Base-by-base conservation (phyloP, 2,888 invertebrate genomes). In the Orthosia gothica region DNA sequence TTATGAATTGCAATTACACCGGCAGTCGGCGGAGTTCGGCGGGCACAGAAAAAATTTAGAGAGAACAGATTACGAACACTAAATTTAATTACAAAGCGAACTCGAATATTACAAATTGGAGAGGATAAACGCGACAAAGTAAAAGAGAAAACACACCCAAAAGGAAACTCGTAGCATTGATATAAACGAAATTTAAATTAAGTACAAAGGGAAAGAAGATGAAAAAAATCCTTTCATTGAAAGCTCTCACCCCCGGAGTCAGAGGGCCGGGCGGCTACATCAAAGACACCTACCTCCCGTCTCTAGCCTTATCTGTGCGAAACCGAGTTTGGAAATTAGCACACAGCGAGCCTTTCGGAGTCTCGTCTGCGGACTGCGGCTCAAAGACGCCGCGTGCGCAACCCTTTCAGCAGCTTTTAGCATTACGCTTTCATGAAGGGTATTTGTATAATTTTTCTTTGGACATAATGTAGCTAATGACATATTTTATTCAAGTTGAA, bases 141-240 rank as follows among this genome's bases (percentile, higher is more conserved):
- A 95, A 96, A 96, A 96, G 95, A 95, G 95, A 96, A 96, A 95
- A 96, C 95, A 96, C 95, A 95, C 94, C 93, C 92, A 93, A 94
- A 95, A 95, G 96, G 96, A 96, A 96, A 96, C 95, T 95, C 96
- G 93, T 90, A 95, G 96, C 96, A 96, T 96, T 96, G 96, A 96
- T 96, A 96, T 96, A 96, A 96, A 96, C 96, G 96, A 96, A 96
- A 96, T 96, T 96, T 96, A 96, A 96, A 96, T 96, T 96, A 96
- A 96, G 95, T 96, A 96, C 96, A 96, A 96, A 96, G 96, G 94
- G 94, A 96, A 95, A 94, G 95, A 94, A 95, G 95, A 95, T 95
- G 94, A 95, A 96, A 96, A 95, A 96, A 96, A 96, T 96, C 96
- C 96, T 96, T 96, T 96, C 96, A 96, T 95, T 95, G 96, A 96